phyloP scores from a whole-genome alignment of 2,888 invertebrate species.

The Drosophila greeni region DNA sequence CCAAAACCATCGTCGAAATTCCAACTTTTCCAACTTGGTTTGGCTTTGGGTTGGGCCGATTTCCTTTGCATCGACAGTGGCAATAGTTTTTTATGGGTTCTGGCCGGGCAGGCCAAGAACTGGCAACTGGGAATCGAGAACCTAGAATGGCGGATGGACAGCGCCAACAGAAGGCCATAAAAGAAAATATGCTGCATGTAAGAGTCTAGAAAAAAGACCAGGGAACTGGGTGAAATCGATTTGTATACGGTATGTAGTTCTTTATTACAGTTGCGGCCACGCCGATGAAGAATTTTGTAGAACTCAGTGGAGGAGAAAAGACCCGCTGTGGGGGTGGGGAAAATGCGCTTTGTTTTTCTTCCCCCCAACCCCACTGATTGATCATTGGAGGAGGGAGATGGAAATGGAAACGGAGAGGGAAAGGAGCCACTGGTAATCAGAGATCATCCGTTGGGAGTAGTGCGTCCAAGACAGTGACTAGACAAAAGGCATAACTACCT shows the following conservation, averaged over 20 bases:
- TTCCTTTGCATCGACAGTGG: slow-evolving; percentile 33
- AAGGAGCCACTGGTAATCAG: slow-evolving; percentile 7
- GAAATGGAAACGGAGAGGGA: slow-evolving; percentile 5
- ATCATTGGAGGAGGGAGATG: slow-evolving; percentile 20
- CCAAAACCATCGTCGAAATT: slow-evolving; percentile 26
- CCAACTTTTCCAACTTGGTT: slow-evolving; percentile 21
- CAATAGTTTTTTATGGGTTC: slow-evolving; percentile 58
- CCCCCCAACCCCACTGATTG: slow-evolving; percentile 9
- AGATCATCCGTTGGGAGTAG: slow-evolving; percentile 10
- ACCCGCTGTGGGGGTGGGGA: slow-evolving; percentile 25
- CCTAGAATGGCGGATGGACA: slow-evolving; percentile 35
- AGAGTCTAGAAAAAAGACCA: slow-evolving; percentile 32
- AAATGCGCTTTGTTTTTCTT: slow-evolving; percentile 23
- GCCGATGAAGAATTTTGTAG: slow-evolving; percentile 38
- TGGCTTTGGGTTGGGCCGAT: slow-evolving; percentile 25
- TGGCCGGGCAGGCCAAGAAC: slow-evolving; percentile 21
- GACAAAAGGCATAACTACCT: slow-evolving; percentile 18
- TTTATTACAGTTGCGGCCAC: slow-evolving; percentile 39
- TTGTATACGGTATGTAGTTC: slow-evolving; percentile 56
- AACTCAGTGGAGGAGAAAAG: slow-evolving; percentile 18
- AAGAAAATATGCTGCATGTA: slow-evolving; percentile 64
- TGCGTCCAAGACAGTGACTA: slow-evolving; percentile 24
- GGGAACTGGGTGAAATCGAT: slow-evolving; percentile 65
- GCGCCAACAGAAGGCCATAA: slow-evolving; percentile 52
- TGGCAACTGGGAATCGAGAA: slow-evolving; percentile 9